These are phyloP conservation scores for Acrossocheilus fasciatus DNA, from an alignment of 2,797 vertebrate genomes.

Conservation along the genomic window DNA sequence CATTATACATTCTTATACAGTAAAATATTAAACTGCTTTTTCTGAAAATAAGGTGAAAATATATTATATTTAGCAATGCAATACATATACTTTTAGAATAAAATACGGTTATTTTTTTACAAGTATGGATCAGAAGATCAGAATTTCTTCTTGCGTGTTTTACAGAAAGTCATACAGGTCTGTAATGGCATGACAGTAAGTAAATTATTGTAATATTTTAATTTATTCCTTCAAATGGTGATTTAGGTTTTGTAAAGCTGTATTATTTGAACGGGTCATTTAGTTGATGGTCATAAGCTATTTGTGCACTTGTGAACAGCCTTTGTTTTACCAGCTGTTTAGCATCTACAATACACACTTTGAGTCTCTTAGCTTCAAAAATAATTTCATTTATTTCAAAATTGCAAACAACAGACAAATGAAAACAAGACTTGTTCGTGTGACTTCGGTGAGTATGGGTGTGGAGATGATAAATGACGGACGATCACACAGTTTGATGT, in stretches of 20 bases:
- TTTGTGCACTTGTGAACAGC: neutral
- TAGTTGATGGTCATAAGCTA: neutral
- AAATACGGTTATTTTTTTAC: neutral
- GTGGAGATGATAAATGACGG: conserved; percentile 48
- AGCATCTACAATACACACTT: neutral
- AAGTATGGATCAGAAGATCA: neutral
- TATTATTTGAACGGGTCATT: neutral
- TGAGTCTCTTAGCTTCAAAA: conserved; percentile 64
- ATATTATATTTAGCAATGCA: neutral
- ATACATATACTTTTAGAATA: neutral
- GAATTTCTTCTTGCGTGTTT: neutral
- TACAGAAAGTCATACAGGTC: neutral
- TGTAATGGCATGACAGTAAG: neutral
- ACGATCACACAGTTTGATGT: conserved; percentile 51
- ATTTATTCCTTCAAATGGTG: neutral
- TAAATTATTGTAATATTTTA: neutral
- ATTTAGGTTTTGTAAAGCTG: neutral
- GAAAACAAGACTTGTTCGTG: conserved; percentile 69
- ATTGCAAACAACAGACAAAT: conserved; percentile 68
- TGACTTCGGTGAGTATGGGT: conserved; percentile 45
- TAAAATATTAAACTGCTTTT: neutral
- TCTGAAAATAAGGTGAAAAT: neutral
- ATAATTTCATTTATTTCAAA: conserved; percentile 77
- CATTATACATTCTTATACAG: neutral
- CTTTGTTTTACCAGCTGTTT: neutral